These are phyloP conservation scores for Syndactyla subalaris DNA, from an alignment of 2,797 vertebrate genomes.

Conservation along the genomic window DNA sequence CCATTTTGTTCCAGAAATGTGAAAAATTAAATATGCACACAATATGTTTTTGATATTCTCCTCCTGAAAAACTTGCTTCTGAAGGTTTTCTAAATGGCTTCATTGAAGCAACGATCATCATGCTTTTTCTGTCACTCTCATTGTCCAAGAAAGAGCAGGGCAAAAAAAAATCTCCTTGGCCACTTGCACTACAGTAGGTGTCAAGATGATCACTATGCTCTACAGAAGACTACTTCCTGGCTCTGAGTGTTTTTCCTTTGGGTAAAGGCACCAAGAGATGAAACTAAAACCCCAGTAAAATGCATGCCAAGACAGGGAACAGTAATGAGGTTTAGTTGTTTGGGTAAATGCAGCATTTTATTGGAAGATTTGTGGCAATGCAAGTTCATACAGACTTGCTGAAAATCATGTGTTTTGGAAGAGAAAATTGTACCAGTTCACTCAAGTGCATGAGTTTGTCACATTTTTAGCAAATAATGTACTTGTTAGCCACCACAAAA, in stretches of 20 bases:
- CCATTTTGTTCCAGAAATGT: slow-evolving; percentile 7
- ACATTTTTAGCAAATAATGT: not conserved
- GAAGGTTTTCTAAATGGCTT: not conserved
- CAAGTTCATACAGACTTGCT: not conserved
- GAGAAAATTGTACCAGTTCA: not conserved
- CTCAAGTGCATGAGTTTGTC: not conserved
- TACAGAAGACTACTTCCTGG: not conserved
- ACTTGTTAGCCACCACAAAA: not conserved
- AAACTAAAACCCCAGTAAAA: not conserved
- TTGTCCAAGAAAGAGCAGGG: not conserved
- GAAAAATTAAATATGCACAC: not conserved
- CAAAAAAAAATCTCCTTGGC: not conserved
- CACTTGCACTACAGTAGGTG: not conserved
- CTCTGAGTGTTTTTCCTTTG: not conserved
- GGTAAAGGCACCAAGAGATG: not conserved
- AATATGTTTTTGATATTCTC: not conserved
- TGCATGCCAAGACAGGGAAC: not conserved
- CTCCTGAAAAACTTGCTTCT: not conserved
- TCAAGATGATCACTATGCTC: not conserved
- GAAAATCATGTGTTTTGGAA: not conserved
- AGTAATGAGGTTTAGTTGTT: not conserved
- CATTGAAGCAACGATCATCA: not conserved
- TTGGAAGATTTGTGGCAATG: not conserved
- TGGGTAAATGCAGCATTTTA: not conserved
- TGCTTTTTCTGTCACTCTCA: not conserved